Percentiles rank a stretch among this genome's conserved stretches.
phyloP scores from a whole-genome alignment of 2,113 vertebrate genomes.

The Probosciger aterrimus region DNA sequence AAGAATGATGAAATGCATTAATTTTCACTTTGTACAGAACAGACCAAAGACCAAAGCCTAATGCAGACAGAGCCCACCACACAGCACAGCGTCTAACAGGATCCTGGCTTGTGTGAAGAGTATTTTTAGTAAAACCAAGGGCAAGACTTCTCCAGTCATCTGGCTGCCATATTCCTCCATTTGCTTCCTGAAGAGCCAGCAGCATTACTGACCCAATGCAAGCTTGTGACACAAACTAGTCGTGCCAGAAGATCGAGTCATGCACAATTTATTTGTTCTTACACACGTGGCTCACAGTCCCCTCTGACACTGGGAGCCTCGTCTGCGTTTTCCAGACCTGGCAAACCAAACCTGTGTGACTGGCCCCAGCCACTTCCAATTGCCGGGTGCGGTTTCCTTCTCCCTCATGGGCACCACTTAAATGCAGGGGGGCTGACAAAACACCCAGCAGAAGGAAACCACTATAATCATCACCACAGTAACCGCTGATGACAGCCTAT shows the following conservation, averaged over 20 bases:
- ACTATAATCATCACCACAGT: not conserved
- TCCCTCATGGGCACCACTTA: not conserved
- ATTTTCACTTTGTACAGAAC: not conserved
- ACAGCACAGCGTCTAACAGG: fast-evolving
- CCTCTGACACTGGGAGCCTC: not conserved
- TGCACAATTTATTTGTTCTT: not conserved
- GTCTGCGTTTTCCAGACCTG: not conserved
- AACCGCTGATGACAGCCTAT: not conserved
- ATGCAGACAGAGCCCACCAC: not conserved
- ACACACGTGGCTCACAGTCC: not conserved
- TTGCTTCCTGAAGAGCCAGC: not conserved
- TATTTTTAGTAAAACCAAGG: not conserved
- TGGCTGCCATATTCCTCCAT: not conserved
- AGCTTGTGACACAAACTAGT: not conserved
- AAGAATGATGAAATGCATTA: not conserved
- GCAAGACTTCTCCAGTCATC: not conserved
- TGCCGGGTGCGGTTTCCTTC: not conserved
- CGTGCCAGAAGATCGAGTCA: not conserved
- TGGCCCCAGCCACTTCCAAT: not conserved
- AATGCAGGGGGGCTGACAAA: fast-evolving
- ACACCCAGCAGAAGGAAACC: not conserved
- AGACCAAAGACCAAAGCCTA: not conserved
- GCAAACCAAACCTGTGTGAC: not conserved
- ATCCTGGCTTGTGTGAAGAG: not conserved
- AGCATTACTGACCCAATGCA: not conserved